Evolutionary conservation across 2,113 vertebrate genomes (phyloP).

Genomic region (Thomomys bottae): DNA sequence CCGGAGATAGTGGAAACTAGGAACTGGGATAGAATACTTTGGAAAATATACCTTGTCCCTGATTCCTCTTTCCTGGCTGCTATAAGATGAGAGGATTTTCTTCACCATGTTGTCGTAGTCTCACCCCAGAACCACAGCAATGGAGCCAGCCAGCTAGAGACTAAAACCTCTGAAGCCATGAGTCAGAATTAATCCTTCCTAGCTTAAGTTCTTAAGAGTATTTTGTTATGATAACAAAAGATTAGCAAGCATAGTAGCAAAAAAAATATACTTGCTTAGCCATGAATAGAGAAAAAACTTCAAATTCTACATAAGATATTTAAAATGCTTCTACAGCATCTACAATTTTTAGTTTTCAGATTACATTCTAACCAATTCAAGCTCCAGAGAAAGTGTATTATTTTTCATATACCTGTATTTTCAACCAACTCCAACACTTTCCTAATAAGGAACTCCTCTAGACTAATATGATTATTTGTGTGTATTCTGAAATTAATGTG

Average conservation of each 20-base stretch:
- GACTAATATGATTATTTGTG: not conserved
- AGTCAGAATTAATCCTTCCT: not conserved
- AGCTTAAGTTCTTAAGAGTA: not conserved
- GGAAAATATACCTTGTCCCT: not conserved
- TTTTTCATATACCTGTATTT: no score
- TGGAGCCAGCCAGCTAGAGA: not conserved
- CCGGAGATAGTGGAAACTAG: not conserved
- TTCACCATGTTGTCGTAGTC: not conserved
- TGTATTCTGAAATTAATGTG: not conserved
- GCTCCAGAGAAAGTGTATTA: not conserved
- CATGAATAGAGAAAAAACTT: not conserved
- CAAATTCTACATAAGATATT: not conserved
- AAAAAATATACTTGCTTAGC: not conserved
- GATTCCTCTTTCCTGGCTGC: not conserved
- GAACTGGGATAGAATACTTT: no score
- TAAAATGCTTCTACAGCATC: not conserved
- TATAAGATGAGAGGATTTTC: not conserved
- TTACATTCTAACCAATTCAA: constrained; percentile 21
- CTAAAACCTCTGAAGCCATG: not conserved
- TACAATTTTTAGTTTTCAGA: constrained; percentile 44
- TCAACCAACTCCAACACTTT: not conserved
- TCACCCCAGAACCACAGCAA: not conserved
- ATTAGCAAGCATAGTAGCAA: not conserved
- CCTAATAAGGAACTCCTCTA: not conserved
- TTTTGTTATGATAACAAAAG: not conserved